These are phyloP conservation scores for Probosciger aterrimus DNA, from an alignment of 2,113 vertebrate genomes.

Conservation along the genomic window DNA sequence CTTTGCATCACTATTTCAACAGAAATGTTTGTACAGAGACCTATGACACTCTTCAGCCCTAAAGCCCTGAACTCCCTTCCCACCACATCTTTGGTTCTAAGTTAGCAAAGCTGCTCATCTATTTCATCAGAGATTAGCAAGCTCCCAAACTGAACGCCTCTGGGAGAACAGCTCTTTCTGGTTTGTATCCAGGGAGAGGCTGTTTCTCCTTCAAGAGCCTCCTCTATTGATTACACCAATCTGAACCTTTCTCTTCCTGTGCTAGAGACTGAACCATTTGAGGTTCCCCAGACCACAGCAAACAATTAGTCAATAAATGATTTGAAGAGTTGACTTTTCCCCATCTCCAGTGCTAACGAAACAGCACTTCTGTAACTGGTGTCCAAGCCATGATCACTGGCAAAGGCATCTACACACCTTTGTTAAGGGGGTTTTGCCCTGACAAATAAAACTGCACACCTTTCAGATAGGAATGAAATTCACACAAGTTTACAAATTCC, in stretches of 20 bases:
- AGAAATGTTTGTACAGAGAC: not conserved
- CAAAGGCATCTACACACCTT: not conserved
- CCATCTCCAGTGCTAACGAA: not conserved
- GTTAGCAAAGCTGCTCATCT: not conserved
- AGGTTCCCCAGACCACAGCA: not conserved
- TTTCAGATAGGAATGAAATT: not conserved
- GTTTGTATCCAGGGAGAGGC: not conserved
- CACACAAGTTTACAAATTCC: not conserved
- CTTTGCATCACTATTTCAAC: not conserved
- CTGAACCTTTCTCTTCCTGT: not conserved
- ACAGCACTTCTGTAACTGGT: not conserved
- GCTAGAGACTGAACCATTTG: not conserved
- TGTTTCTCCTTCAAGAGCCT: not conserved
- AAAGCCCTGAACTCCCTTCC: constrained; percentile 1
- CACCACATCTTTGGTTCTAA: not conserved
- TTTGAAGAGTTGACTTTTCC: not conserved
- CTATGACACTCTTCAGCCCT: not conserved
- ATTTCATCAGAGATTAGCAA: not conserved
- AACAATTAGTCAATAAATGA: not conserved
- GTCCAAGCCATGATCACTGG: not conserved
- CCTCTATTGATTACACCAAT: not conserved
- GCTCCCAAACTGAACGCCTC: not conserved
- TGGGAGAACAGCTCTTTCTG: not conserved
- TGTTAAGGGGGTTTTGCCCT: not conserved
- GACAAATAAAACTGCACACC: not conserved